phyloP scores from a whole-genome alignment of 2,113 vertebrate species.

The Platanista minor region DNA sequence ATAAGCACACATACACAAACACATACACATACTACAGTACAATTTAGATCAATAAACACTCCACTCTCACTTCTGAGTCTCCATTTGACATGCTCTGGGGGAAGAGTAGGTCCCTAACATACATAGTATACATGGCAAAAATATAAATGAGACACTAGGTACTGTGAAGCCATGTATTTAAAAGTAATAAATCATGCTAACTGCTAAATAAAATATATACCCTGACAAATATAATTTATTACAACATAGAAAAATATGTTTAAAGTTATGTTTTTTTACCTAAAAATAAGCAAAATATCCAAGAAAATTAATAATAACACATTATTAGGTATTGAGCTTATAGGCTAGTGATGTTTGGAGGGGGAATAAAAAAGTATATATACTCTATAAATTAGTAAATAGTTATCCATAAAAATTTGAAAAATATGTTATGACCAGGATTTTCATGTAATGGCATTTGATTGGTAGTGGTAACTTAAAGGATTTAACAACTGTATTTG shows the following conservation, averaged over 20 bases:
- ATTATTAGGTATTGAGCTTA: neutral
- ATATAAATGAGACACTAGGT: neutral
- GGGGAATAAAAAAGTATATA: neutral
- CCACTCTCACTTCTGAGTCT: neutral
- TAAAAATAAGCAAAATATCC: neutral
- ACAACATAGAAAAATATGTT: neutral
- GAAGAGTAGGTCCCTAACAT: neutral
- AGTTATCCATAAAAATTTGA: neutral
- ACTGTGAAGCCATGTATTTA: neutral
- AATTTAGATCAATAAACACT: neutral
- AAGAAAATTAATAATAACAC: neutral
- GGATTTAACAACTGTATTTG: neutral
- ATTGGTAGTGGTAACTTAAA: neutral
- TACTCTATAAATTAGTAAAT: neutral
- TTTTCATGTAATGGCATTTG: neutral
- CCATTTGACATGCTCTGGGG: neutral
- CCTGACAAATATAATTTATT: neutral
- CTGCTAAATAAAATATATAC: neutral
- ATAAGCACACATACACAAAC: neutral
- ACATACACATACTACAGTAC: neutral
- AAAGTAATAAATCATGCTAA: neutral
- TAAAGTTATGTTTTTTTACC: neutral
- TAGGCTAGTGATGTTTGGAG: neutral
- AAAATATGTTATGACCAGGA: neutral
- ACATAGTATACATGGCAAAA: neutral